phyloP scores from a whole-genome alignment of 2,113 vertebrate genomes.

The Herpetotheres cachinnans region DNA sequence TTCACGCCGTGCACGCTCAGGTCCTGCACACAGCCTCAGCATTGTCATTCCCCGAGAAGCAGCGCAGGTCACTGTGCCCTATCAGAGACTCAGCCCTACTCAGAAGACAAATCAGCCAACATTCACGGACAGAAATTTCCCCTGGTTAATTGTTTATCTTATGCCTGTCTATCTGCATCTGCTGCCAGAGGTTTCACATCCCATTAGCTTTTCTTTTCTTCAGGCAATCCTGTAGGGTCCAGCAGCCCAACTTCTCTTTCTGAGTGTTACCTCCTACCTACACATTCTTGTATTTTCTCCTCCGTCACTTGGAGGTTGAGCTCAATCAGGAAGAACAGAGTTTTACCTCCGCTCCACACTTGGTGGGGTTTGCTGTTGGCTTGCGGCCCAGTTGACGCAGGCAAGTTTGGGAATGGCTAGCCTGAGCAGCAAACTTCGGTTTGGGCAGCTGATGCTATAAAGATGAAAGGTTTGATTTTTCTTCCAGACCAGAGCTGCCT shows the following conservation, averaged over 20 bases:
- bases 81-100: not conserved
- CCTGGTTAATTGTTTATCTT: not conserved
- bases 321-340: not conserved
- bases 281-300: not conserved
- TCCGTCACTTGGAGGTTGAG: not conserved
- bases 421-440: not conserved
- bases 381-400: not conserved
- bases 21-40: not conserved
- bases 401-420: not conserved
- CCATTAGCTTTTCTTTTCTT: not conserved
- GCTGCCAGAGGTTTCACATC: not conserved
- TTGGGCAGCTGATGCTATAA: not conserved
- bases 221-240: not conserved
- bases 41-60: not conserved
- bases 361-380: not conserved
- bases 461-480: not conserved
- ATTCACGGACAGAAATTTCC: not conserved
- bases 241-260: not conserved
- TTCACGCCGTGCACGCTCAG: rapidly evolving
- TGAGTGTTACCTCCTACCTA: not conserved
- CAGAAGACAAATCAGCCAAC: not conserved
- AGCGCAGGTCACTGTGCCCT: not conserved
- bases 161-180: not conserved
- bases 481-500: not conserved
- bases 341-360: not conserved